Percentiles rank a stretch among this genome's conserved stretches.
phyloP scores from a whole-genome alignment of 2,113 vertebrate species.

The Planiliza haematocheilus region DNA sequence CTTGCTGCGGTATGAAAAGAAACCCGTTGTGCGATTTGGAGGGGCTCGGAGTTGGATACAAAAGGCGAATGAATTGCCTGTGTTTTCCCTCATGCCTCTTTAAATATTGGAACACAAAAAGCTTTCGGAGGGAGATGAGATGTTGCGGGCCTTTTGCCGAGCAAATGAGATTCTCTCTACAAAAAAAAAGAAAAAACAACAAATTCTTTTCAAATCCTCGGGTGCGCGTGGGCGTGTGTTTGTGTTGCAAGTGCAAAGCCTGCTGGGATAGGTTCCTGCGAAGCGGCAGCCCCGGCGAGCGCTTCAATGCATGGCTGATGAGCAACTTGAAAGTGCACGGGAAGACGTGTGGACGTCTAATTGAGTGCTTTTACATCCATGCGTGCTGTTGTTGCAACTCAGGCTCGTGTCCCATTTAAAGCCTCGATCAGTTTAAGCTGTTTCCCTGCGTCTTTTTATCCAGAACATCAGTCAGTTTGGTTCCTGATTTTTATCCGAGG shows the following conservation, averaged over 20 bases:
- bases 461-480: slow-evolving; percentile 9
- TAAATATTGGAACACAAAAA: slow-evolving; percentile 67
- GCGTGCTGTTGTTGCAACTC: slow-evolving; percentile 31
- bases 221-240: slow-evolving; percentile 63
- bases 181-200: no score
- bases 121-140: slow-evolving; percentile 47
- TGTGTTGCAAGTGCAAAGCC: slow-evolving; percentile 63
- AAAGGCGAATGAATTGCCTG: slow-evolving; percentile 53
- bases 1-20: slow-evolving; percentile 29
- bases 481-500: neutral
- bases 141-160: slow-evolving; percentile 40
- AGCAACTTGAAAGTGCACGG: slow-evolving; percentile 35
- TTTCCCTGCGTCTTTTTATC: slow-evolving; percentile 37
- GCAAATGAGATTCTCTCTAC: slow-evolving; percentile 65
- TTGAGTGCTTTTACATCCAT: slow-evolving; percentile 37
- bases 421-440: slow-evolving; percentile 36
- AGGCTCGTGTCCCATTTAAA: slow-evolving; percentile 29
- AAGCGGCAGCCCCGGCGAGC: slow-evolving; percentile 23
- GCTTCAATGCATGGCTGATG: slow-evolving; percentile 35
- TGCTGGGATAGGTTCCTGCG: slow-evolving; percentile 58
- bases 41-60: slow-evolving; percentile 19
- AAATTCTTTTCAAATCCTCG: slow-evolving; percentile 58
- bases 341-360: slow-evolving; percentile 39
- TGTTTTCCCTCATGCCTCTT: slow-evolving; percentile 67
- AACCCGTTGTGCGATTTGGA: slow-evolving; percentile 6